A percentile compares a stretch with the other conserved stretches of the same genome.
phyloP scores from a whole-genome alignment of 2,113 vertebrate genomes.

The Seriola rivoliana region DNA sequence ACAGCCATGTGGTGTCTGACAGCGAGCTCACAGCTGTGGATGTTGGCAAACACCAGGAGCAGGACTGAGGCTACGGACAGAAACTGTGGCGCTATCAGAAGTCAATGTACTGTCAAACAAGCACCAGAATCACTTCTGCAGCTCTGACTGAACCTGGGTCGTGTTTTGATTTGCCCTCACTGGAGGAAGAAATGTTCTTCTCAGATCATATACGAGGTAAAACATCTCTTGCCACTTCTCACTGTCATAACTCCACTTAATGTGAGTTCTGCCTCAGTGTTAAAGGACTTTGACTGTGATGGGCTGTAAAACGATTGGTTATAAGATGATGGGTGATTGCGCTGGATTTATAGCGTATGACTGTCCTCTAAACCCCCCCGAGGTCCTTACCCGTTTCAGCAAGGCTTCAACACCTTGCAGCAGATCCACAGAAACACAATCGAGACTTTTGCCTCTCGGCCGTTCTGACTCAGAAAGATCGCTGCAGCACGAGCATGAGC shows the following conservation, averaged over 20 bases:
- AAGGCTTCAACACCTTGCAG: conserved; percentile 14
- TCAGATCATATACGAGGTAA: neutral
- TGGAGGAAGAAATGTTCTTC: neutral
- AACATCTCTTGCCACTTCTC: neutral
- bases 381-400: neutral
- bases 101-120: neutral
- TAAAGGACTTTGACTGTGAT: neutral
- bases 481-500: conserved; percentile 21
- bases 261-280: conserved; percentile 9
- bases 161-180: neutral
- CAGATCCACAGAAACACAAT: conserved; percentile 20
- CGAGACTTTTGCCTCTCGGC: conserved; percentile 14
- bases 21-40: conserved; percentile 9
- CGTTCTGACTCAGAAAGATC: conserved; percentile 24
- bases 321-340: neutral
- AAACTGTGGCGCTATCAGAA: neutral
- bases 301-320: conserved; percentile 2
- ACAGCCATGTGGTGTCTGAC: conserved; percentile 5
- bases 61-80: neutral
- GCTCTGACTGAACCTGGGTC: neutral
- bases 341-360: conserved; percentile 9
- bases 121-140: neutral
- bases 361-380: conserved; percentile 11
- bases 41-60: neutral
- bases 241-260: conserved; percentile 24